These are phyloP conservation scores for Calidris pugnax DNA, from an alignment of 2,113 vertebrate genomes.

Conservation along the genomic window DNA sequence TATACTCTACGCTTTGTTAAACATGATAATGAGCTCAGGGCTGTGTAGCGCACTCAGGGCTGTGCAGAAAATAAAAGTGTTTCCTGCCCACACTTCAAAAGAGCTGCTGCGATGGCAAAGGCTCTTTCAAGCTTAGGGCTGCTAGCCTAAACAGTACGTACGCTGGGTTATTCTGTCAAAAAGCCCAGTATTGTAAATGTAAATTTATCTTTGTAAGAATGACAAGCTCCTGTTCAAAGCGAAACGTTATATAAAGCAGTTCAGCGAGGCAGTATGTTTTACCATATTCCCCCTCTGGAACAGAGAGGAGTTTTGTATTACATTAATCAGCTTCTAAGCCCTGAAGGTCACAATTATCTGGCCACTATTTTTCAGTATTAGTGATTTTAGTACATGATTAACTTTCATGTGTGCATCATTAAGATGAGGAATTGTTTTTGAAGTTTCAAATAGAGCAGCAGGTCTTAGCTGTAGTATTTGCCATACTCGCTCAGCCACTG, in stretches of 20 bases:
- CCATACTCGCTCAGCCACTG: slow-evolving; percentile 62
- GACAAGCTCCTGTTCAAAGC: slow-evolving; percentile 10
- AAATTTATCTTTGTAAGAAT: background rate
- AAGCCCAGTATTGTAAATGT: background rate
- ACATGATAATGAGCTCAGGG: background rate
- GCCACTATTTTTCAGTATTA: slow-evolving; percentile 62
- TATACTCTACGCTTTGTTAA: slow-evolving; percentile 25
- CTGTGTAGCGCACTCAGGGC: background rate
- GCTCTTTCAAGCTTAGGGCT: background rate
- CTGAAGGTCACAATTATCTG: slow-evolving; percentile 66
- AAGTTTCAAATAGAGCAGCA: slow-evolving; percentile 65
- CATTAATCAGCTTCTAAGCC: slow-evolving; percentile 38
- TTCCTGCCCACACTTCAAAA: slow-evolving; percentile 46
- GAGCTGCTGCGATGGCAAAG: background rate
- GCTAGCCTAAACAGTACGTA: background rate
- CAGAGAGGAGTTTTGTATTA: slow-evolving; percentile 45
- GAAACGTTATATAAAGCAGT: background rate
- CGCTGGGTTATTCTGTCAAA: background rate
- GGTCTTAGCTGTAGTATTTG: slow-evolving; percentile 65
- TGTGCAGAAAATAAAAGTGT: slow-evolving; percentile 45
- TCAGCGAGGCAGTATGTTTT: background rate
- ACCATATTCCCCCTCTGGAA: background rate
- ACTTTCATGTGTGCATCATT: slow-evolving; percentile 49
- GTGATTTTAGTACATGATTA: slow-evolving; percentile 59
- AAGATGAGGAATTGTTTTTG: slow-evolving; percentile 56